phyloP scores from a whole-genome alignment of 2,113 vertebrate genomes.

The Progne subis region DNA sequence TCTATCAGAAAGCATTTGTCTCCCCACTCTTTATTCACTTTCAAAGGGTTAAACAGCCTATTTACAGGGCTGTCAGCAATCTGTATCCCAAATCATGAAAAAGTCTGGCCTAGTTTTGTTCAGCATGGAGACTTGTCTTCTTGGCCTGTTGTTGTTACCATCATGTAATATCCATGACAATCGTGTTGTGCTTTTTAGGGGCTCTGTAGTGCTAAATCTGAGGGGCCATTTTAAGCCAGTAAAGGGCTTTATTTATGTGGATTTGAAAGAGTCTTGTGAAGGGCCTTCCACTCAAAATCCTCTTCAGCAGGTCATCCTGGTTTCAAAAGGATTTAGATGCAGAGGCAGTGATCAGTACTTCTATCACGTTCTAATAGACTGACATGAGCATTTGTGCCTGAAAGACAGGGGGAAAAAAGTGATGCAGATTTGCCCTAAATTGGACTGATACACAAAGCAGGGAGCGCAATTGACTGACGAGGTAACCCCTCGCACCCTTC shows the following conservation, averaged over 20 bases:
- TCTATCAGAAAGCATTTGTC: conserved; percentile 96
- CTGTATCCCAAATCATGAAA: conserved; percentile 83
- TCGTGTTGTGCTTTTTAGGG: conserved; percentile 92
- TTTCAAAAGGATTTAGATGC: conserved; percentile 94
- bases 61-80: conserved; percentile 97
- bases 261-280: conserved; percentile 98
- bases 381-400: conserved; percentile 87
- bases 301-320: conserved; percentile 89
- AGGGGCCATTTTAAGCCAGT: conserved; percentile 97
- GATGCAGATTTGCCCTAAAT: conserved; percentile 82
- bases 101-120: conserved; percentile 94
- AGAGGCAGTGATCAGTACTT: conserved; percentile 90
- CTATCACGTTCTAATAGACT: conserved; percentile 94
- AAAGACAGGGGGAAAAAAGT: conserved; percentile 77
- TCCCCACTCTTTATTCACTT: conserved; percentile 89
- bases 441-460: conserved; percentile 81
- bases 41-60: conserved; percentile 99
- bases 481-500: conserved; percentile 76
- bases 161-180: conserved; percentile 99
- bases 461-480: conserved; percentile 76
- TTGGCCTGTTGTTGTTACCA: conserved; percentile 92
- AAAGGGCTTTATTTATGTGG: conserved; percentile 98
- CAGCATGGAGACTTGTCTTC: conserved; percentile 87
- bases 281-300: conserved; percentile 90
- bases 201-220: conserved; percentile 91